Percentiles rank a stretch among this genome's conserved stretches.
These are phyloP conservation scores for Desmodus rotundus DNA, from an alignment of 2,113 vertebrate genomes.

Conservation along the genomic window DNA sequence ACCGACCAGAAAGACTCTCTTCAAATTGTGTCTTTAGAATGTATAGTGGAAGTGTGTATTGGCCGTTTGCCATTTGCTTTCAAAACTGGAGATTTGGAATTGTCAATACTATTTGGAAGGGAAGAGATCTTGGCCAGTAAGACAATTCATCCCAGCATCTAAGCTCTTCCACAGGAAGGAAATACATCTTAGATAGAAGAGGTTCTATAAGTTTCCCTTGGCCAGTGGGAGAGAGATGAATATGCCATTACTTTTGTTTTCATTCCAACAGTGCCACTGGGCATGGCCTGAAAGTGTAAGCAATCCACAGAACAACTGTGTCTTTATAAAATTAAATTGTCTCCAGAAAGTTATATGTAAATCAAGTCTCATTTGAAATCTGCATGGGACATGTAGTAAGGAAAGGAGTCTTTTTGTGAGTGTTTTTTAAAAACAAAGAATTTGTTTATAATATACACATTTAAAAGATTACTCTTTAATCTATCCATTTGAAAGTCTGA, in stretches of 20 bases:
- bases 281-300: neutral
- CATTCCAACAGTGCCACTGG: neutral
- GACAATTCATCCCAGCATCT: neutral
- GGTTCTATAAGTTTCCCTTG: neutral
- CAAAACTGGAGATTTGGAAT: neutral
- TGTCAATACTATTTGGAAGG: neutral
- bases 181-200: neutral
- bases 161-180: neutral
- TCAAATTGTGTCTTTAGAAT: neutral
- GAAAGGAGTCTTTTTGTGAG: neutral
- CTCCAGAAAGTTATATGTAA: conserved; percentile 33
- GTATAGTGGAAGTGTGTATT: neutral
- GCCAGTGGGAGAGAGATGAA: neutral
- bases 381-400: neutral
- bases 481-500: conserved; percentile 2
- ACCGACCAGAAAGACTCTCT: neutral
- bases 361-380: conserved; percentile 1
- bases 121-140: neutral
- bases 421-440: neutral
- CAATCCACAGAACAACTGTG: neutral
- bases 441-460: neutral
- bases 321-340: neutral
- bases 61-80: neutral
- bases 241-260: neutral
- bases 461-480: conserved; percentile 15